Base-by-base conservation (phyloP, 2,797 vertebrate species). In the Poliocrania exsul region DNA sequence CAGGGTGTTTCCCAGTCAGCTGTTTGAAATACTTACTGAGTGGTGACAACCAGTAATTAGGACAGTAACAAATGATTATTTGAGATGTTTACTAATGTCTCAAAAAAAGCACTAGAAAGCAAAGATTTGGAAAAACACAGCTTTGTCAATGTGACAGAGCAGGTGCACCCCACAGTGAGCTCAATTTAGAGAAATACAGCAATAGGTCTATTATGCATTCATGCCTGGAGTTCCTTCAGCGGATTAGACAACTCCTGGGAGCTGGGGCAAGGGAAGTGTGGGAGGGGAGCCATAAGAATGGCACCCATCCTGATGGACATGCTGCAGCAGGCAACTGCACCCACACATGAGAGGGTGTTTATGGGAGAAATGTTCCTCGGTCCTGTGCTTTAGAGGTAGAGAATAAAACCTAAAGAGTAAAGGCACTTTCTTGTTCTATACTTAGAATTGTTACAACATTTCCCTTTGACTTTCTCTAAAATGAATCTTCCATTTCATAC, bases 1-100 rank as follows among this genome's bases (percentile, higher is more conserved):
- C 69, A 33, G 80, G 25, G 47, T 69, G 57, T 91, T 91, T 86
- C 62, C 61, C 33, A 18, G 57, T 62, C 72, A 78, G 38, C 65
- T 88, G 16, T 66, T 94, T 72, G 50, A 93, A 88, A 74, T 81
- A 44, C 17, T 87, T 92, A n/a, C 71, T 40, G 57, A 83, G 47
- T 82, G 53, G 29, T 91, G 86, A 83, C 69, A 91, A 33, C 35
- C 1, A 0, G 75, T 80, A 40, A 72, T 87, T 81, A 83, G 89
- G 31, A 61, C 42, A 62, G 50, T 82, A 81, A 88, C 38, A 58
- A 95, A 91, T 40, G 42, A 67, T 64, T 13, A 44, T 65, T 69
- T 71, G 29, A 72, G 62, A 23, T 65, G 58, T 87, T 88, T 87
- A 72, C 51, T 71, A 78, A 81, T 72, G 33, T 61, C 51, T 73